Conservation (phyloP, 2,113 vertebrate genomes). For the Notarius lentiginosus region DNA sequence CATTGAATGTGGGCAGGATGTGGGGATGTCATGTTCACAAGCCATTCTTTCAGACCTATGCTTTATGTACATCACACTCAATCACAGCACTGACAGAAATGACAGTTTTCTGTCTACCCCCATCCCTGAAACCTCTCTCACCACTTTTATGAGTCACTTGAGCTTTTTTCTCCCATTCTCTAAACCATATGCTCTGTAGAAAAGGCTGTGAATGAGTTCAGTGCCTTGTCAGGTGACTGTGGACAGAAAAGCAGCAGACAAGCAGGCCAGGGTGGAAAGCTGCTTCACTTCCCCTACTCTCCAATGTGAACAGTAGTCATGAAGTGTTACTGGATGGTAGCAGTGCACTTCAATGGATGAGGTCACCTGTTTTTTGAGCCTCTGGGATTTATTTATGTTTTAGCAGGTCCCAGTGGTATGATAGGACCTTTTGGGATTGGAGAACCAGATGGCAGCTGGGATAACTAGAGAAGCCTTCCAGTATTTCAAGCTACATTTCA, state of each 20-base stretch:
- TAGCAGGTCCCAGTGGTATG: slow-evolving; percentile 22
- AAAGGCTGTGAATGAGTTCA: slow-evolving; percentile 45
- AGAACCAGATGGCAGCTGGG: neutral
- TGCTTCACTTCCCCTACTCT: slow-evolving; percentile 23
- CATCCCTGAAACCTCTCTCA: neutral
- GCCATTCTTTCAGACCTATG: neutral
- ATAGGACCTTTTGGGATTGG: neutral
- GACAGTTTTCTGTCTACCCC: neutral
- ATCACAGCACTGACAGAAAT: slow-evolving; percentile 20
- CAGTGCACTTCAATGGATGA: slow-evolving; percentile 59
- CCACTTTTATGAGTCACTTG: slow-evolving; percentile 28
- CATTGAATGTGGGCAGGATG: slow-evolving; percentile 1
- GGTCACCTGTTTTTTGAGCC: slow-evolving; percentile 50
- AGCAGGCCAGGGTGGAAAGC: slow-evolving; percentile 41
- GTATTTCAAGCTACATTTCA: neutral
- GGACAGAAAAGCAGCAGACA: slow-evolving; percentile 46
- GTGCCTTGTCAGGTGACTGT: slow-evolving; percentile 38
- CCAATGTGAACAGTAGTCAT: slow-evolving; percentile 61
- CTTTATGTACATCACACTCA: slow-evolving; percentile 25
- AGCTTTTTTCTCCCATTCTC: slow-evolving; percentile 22
- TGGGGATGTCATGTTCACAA: slow-evolving; percentile 20
- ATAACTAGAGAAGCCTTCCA: neutral
- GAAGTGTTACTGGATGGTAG: slow-evolving; percentile 69
- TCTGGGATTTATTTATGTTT: slow-evolving; percentile 23
- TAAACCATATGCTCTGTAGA: slow-evolving; percentile 23